Evolutionary conservation across 2,888 invertebrate species (phyloP).

Genomic region (Rhamphomyia laevipes): DNA sequence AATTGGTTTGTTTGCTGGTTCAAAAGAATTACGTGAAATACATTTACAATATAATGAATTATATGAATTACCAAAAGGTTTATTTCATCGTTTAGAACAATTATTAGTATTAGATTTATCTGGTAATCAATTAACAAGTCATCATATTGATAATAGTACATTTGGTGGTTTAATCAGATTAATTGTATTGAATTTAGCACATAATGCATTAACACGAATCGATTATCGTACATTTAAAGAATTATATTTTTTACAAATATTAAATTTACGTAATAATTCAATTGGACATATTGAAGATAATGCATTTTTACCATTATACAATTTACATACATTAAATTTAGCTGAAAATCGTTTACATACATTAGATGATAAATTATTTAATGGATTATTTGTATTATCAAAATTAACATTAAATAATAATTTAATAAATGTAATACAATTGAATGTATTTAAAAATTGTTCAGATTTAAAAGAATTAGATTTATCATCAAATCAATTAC

Average conservation of each 20-base stretch:
- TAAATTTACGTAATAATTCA: conserved; percentile 75
- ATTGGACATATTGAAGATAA: conserved; percentile 82
- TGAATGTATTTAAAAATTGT: conserved; percentile 75
- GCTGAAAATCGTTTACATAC: conserved; percentile 78
- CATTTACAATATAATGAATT: conserved; percentile 77
- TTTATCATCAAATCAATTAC: conserved; percentile 74
- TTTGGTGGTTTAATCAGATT: conserved; percentile 75
- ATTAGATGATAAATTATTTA: conserved; percentile 69
- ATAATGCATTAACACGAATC: conserved; percentile 71
- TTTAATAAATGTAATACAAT: conserved; percentile 63
- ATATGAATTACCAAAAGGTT: conserved; percentile 65
- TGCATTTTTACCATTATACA: conserved; percentile 76
- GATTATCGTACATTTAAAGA: conserved; percentile 79
- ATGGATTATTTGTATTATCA: conserved; percentile 71
- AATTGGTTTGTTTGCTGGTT: conserved; percentile 68
- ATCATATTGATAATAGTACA: conserved; percentile 75
- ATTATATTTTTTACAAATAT: conserved; percentile 71
- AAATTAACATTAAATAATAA: conserved; percentile 80
- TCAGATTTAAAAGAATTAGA: conserved; percentile 82
- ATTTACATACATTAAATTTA: conserved; percentile 77
- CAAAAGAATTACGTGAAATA: conserved; percentile 69
- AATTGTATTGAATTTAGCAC: conserved; percentile 73
- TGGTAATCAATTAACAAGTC: conserved; percentile 73
- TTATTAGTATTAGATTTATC: conserved; percentile 74
- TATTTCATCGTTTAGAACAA: conserved; percentile 75